Conservation (phyloP, 2,113 vertebrate species). For the Ia io region DNA sequence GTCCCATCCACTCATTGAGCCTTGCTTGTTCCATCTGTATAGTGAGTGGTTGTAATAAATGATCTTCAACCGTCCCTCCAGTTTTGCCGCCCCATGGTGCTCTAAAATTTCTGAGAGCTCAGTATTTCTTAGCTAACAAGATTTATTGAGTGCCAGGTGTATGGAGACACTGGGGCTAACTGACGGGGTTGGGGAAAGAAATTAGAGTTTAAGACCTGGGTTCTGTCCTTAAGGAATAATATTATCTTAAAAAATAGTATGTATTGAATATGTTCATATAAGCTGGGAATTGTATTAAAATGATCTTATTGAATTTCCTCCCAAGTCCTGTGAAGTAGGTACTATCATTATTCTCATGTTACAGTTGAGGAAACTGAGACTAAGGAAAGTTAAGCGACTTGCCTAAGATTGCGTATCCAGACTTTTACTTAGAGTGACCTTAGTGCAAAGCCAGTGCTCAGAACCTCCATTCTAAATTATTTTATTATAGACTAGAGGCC, state of each 20-base stretch:
- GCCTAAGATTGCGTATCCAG: background rate
- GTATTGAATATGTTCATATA: background rate
- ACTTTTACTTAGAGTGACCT: background rate
- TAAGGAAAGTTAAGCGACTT: background rate
- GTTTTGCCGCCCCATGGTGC: background rate
- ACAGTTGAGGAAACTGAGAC: background rate
- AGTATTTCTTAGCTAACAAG: background rate
- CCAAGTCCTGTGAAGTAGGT: background rate
- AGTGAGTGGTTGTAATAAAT: background rate
- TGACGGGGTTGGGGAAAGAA: background rate
- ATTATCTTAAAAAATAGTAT: conserved; percentile 31
- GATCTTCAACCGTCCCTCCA: background rate
- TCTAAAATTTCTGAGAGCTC: background rate
- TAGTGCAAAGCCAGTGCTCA: background rate
- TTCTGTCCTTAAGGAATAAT: background rate
- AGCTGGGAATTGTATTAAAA: background rate
- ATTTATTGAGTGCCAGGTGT: background rate
- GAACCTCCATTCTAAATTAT: background rate
- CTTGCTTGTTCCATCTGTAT: conserved; percentile 7
- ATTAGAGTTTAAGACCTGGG: background rate
- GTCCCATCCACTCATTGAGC: background rate
- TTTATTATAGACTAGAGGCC: background rate
- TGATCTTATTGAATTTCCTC: background rate
- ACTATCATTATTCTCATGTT: background rate
- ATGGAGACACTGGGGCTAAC: background rate